These are phyloP conservation scores for Calosoma granatense DNA, from an alignment of 1,140 invertebrate genomes.

Conservation along the genomic window DNA sequence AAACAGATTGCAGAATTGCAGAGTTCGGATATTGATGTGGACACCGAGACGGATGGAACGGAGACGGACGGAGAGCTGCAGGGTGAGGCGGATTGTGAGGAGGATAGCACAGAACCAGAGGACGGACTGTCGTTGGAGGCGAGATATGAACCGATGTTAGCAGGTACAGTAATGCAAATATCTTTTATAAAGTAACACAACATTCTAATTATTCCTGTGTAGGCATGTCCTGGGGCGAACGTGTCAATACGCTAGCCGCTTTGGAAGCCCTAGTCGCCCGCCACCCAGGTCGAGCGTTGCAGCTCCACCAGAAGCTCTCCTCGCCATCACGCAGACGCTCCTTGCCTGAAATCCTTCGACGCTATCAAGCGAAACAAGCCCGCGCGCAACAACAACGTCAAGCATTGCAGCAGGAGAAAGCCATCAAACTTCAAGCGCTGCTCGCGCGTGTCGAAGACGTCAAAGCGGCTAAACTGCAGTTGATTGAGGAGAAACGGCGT, in stretches of 20 bases:
- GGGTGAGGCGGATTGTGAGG: slow-evolving; percentile 43
- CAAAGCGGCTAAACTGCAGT: slow-evolving; percentile 72
- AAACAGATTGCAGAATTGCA: slow-evolving; percentile 66
- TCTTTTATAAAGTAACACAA: slow-evolving; percentile 9
- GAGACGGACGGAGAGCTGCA: slow-evolving; percentile 60
- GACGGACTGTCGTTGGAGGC: slow-evolving; percentile 40
- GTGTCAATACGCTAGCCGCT: slow-evolving; percentile 65
- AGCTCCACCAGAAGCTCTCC: slow-evolving; percentile 87
- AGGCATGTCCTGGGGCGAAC: slow-evolving; percentile 67
- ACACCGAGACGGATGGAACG: slow-evolving; percentile 70
- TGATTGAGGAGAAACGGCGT: slow-evolving; percentile 74
- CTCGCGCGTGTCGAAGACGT: slow-evolving; percentile 87
- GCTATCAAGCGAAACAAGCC: slow-evolving; percentile 82
- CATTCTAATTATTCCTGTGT: slow-evolving; percentile 8
- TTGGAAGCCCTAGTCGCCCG: slow-evolving; percentile 66
- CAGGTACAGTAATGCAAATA: slow-evolving; percentile 30
- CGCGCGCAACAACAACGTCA: slow-evolving; percentile 69
- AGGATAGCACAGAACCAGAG: slow-evolving; percentile 22
- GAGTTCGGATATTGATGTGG: slow-evolving; percentile 68
- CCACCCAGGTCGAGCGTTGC: slow-evolving; percentile 79
- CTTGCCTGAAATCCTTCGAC: slow-evolving; percentile 61
- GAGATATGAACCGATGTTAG: slow-evolving; percentile 60
- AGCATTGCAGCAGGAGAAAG: slow-evolving; percentile 72
- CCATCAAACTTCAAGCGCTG: slow-evolving; percentile 73
- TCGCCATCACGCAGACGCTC: slow-evolving; percentile 78